phyloP scores from a whole-genome alignment of 1,140 invertebrate genomes.

The Hydropsyche tenuis region DNA sequence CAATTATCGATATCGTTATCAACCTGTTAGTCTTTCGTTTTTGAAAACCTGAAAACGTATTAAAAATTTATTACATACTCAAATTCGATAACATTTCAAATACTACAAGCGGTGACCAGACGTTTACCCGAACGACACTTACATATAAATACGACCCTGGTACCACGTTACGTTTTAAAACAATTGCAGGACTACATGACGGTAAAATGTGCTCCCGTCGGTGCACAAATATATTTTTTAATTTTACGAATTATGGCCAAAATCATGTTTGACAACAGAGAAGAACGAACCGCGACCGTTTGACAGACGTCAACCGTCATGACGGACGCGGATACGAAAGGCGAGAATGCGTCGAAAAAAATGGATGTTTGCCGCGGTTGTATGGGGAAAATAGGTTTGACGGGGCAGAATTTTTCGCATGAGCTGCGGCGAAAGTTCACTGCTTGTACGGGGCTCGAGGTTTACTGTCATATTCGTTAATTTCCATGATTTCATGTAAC shows the following conservation, averaged over 20 bases:
- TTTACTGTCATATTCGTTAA: neutral
- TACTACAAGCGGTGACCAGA: too few species aligned
- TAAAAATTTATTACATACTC: too few species aligned
- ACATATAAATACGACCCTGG: too few species aligned
- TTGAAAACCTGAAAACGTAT: too few species aligned
- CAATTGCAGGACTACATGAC: too few species aligned
- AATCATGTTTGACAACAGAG: neutral
- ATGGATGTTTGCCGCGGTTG: neutral
- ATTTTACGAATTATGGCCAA: neutral
- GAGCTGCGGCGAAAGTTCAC: neutral
- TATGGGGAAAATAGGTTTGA: neutral
- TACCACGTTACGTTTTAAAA: too few species aligned
- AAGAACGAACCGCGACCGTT: neutral
- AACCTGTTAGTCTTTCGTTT: too few species aligned
- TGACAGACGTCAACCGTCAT: neutral
- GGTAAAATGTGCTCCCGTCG: too few species aligned
- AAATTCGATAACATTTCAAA: too few species aligned
- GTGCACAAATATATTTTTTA: too few species aligned
- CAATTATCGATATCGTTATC: too few species aligned
- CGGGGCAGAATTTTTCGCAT: neutral
- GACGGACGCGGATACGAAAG: neutral
- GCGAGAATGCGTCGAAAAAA: neutral
- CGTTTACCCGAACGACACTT: too few species aligned
- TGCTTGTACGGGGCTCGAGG: conserved; percentile 12
- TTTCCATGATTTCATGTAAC: neutral